Conservation (phyloP, 2,888 invertebrate species). For the Cephonodes hylas region DNA sequence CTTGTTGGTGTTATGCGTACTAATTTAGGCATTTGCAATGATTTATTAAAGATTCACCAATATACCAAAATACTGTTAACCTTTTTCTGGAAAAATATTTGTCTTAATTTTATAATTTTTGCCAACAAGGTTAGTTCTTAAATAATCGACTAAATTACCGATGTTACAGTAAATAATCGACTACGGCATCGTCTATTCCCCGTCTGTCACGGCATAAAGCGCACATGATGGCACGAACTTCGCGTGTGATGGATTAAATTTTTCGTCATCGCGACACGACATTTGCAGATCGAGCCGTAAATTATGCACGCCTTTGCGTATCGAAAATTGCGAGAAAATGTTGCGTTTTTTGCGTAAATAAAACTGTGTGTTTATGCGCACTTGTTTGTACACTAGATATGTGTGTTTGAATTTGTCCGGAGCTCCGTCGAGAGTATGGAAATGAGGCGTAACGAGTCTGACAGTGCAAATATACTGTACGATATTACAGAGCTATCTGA, state of each 20-base stretch:
- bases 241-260: slow-evolving; percentile 68
- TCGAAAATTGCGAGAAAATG: slow-evolving; percentile 31
- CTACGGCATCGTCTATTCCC: background rate
- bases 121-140: too few relatives aligned
- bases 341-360: slow-evolving; percentile 24
- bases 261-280: slow-evolving; percentile 66
- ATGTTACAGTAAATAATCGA: background rate
- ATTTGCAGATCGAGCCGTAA: slow-evolving; percentile 55
- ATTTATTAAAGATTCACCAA: background rate
- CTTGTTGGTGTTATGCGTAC: background rate
- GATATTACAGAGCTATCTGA: too few relatives aligned
- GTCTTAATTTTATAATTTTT: too few relatives aligned
- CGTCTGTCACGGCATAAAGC: background rate
- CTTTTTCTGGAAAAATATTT: background rate
- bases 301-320: slow-evolving; percentile 54
- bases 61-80: background rate
- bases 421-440: background rate
- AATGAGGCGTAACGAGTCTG: too few relatives aligned
- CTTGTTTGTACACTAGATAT: background rate
- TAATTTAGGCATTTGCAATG: background rate
- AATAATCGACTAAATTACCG: background rate
- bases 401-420: background rate
- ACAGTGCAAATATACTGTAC: too few relatives aligned
- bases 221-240: background rate
- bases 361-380: background rate